Evolutionary conservation across 2,797 vertebrate species (phyloP).

Genomic region (Valencia hispanica): DNA sequence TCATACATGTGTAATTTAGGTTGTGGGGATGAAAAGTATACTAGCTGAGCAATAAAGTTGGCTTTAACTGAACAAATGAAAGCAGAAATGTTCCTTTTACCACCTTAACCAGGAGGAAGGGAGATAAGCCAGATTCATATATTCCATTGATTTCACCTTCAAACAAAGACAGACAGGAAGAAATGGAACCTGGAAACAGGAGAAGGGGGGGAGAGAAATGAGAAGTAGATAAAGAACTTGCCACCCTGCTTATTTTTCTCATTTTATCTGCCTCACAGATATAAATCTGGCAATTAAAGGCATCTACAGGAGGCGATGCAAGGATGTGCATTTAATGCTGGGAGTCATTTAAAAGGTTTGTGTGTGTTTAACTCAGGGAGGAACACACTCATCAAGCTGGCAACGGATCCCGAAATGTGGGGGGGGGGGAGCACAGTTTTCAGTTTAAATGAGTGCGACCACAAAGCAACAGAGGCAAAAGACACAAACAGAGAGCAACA

Average conservation of each 20-base stretch:
- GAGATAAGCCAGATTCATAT: constrained; percentile 77
- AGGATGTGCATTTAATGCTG: constrained; percentile 30
- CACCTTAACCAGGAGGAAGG: constrained; percentile 56
- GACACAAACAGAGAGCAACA: constrained; percentile 59
- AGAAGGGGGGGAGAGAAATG: constrained; percentile 54
- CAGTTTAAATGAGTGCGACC: constrained; percentile 43
- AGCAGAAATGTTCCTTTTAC: constrained; percentile 27
- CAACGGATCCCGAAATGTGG: constrained; percentile 26
- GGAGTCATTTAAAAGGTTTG: constrained; percentile 37
- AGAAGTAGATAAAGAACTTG: constrained; percentile 58
- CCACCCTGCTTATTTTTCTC: constrained; percentile 39
- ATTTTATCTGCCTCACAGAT: constrained; percentile 43
- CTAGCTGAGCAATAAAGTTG: not conserved
- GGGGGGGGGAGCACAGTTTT: constrained; percentile 38
- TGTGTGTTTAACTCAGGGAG: constrained; percentile 17
- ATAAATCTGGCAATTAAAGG: constrained; percentile 32
- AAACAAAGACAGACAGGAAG: constrained; percentile 74
- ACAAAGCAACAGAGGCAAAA: constrained; percentile 53
- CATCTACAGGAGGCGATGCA: constrained; percentile 7
- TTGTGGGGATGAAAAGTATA: not conserved
- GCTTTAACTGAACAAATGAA: constrained; percentile 1
- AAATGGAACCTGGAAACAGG: constrained; percentile 50
- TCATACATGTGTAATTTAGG: not conserved
- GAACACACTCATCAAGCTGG: constrained; percentile 32
- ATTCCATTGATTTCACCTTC: constrained; percentile 72